Percentiles rank a stretch among this genome's conserved stretches.
Conservation (phyloP, 2,113 vertebrate genomes). For the Xyliphius kryptos region DNA sequence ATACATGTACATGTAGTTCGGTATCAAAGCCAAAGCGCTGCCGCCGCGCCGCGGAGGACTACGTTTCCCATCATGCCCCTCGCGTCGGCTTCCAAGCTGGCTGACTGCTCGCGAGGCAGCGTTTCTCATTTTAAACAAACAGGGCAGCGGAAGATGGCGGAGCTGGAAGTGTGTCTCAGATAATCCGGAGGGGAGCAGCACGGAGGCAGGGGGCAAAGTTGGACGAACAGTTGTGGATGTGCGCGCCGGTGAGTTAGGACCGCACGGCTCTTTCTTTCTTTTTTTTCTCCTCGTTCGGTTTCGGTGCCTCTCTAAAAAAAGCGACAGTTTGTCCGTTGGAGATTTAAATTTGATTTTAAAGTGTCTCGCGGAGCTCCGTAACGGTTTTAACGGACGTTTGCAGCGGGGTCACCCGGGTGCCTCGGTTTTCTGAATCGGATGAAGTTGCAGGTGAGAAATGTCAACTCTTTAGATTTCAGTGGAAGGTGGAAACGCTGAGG, state of each 20-base stretch:
- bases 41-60: constrained; percentile 33
- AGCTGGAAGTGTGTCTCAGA: constrained; percentile 58
- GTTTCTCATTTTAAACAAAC: constrained; percentile 76
- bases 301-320: too few species aligned
- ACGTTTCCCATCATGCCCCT: constrained; percentile 55
- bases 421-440: too few species aligned
- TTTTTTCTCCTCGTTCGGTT: too few species aligned
- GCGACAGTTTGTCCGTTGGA: background rate
- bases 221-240: too few species aligned
- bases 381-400: background rate
- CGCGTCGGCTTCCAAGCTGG: constrained; percentile 63
- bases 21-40: constrained; percentile 21
- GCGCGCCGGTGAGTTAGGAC: background rate
- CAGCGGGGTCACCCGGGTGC: too few species aligned
- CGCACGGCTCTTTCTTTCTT: too few species aligned
- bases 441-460: too few species aligned
- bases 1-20: constrained; percentile 62
- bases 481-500: too few species aligned
- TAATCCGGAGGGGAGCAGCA: too few species aligned
- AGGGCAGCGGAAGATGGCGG: constrained; percentile 73
- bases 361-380: background rate
- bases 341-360: background rate
- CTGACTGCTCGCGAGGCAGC: constrained; percentile 65
- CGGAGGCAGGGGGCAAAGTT: background rate
- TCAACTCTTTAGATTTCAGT: too few species aligned